Evolutionary conservation across 2,888 invertebrate species (phyloP).

Genomic region (Amiota communis): DNA sequence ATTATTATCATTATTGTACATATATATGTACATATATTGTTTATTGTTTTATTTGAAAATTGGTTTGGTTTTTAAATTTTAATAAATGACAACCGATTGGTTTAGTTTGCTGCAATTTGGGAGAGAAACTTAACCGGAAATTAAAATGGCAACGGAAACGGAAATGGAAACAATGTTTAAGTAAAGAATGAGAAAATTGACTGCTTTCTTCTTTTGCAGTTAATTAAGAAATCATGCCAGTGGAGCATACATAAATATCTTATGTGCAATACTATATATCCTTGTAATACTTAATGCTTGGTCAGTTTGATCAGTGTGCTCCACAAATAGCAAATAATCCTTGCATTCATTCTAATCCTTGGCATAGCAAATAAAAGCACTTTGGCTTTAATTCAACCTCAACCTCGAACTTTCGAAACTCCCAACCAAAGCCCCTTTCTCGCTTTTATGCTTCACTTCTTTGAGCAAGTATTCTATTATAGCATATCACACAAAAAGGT

Average conservation of each 20-base stretch:
- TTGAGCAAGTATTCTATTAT: no score
- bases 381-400: not conserved
- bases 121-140: not conserved
- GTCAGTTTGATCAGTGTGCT: not conserved
- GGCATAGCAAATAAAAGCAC: not conserved
- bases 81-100: no score
- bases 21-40: no score
- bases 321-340: not conserved
- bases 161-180: not conserved
- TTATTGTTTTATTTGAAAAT: no score
- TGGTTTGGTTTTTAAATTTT: no score
- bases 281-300: no score
- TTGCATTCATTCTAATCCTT: conserved; percentile 14
- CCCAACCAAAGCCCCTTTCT: not conserved
- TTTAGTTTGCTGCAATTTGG: no score
- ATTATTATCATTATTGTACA: not conserved
- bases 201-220: not conserved
- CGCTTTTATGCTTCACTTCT: not conserved
- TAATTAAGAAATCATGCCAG: conserved; percentile 24
- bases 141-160: not conserved
- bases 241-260: not conserved
- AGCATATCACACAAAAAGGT: not conserved
- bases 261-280: no score
- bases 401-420: not conserved
- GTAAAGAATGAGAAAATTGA: no score